Percentiles rank a stretch among this genome's conserved stretches.
These are phyloP conservation scores for Epizoanthus illoricatus DNA, from an alignment of 92 coral and sea anemone genomes.

Conservation along the genomic window DNA sequence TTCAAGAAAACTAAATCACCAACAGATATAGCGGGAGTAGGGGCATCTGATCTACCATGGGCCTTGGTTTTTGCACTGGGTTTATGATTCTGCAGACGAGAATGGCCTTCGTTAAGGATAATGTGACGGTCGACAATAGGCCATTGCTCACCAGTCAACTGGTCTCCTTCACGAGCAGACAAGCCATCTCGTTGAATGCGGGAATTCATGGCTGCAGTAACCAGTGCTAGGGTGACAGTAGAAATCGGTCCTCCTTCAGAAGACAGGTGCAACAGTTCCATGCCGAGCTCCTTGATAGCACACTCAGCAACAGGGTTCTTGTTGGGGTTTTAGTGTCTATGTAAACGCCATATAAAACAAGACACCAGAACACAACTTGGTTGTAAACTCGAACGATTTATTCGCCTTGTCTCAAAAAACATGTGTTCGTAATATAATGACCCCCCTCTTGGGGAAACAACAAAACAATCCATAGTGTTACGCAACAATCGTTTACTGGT, in stretches of 20 bases:
- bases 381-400: too few relatives aligned
- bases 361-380: too few relatives aligned
- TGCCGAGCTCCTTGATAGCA: slow-evolving; percentile 44
- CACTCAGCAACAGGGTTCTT: neutral
- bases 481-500: too few relatives aligned
- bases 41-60: neutral
- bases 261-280: slow-evolving; percentile 33
- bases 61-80: slow-evolving; percentile 13
- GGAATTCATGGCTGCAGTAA: neutral
- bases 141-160: slow-evolving; percentile 31
- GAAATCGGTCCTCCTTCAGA: slow-evolving; percentile 28
- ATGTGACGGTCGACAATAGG: slow-evolving; percentile 30
- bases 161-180: slow-evolving; percentile 38
- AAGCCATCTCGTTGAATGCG: slow-evolving; percentile 25
- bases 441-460: too few relatives aligned
- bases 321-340: neutral
- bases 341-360: too few relatives aligned
- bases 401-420: too few relatives aligned
- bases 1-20: slow-evolving; percentile 26
- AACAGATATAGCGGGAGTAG: slow-evolving; percentile 16
- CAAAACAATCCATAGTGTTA: too few relatives aligned
- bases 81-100: slow-evolving; percentile 1
- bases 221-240: neutral
- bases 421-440: too few relatives aligned
- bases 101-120: neutral